phyloP scores from a whole-genome alignment of 2,113 vertebrate genomes.

The Spizaetus ornatus region DNA sequence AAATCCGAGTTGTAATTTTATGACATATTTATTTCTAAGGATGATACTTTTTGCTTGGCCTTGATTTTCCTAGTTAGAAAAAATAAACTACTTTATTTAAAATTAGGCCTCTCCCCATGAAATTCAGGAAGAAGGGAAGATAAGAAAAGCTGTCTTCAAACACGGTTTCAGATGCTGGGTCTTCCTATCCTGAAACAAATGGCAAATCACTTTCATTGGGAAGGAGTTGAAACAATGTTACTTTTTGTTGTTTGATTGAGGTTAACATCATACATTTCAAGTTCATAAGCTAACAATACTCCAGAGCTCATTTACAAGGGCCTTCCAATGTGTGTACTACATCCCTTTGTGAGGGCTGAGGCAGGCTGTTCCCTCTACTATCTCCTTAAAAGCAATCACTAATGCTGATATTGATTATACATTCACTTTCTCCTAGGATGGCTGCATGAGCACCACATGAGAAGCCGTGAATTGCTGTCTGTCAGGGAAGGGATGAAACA shows the following conservation, averaged over 20 bases:
- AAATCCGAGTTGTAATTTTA: neutral
- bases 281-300: neutral
- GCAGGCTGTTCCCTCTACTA: neutral
- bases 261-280: neutral
- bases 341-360: neutral
- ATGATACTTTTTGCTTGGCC: neutral
- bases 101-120: neutral
- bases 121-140: neutral
- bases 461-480: neutral
- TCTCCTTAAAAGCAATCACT: neutral
- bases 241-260: neutral
- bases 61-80: neutral
- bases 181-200: neutral
- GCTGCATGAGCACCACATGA: neutral
- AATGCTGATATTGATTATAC: accelerated
- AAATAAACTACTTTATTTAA: neutral
- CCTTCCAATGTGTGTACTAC: neutral
- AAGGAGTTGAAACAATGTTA: neutral
- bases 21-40: neutral
- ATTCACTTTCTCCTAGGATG: neutral
- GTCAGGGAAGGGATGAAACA: neutral
- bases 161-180: neutral
- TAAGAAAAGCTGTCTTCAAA: neutral
- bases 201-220: neutral
- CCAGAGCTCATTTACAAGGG: neutral